Conservation (phyloP, 2,888 invertebrate species). For the Aquatica leii region DNA sequence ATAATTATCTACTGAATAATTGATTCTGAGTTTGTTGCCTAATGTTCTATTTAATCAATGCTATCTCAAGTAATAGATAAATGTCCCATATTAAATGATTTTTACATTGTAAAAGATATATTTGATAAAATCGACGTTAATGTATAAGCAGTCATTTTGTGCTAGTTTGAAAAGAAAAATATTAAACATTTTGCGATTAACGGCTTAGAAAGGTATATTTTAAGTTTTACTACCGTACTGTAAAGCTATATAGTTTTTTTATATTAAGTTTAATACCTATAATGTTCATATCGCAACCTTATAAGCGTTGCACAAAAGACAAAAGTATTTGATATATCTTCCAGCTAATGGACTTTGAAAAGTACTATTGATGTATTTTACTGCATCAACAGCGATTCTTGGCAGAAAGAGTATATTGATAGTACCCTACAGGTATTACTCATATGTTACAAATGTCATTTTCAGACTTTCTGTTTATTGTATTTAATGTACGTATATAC, state of each 20-base stretch:
- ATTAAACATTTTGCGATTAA: too few species aligned
- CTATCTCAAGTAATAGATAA: too few species aligned
- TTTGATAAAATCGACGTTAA: too few species aligned
- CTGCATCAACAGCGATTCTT: constrained; percentile 40
- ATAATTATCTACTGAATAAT: too few species aligned
- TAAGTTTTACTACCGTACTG: constrained; percentile 27
- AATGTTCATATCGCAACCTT: constrained; percentile 27
- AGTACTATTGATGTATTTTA: constrained; percentile 49
- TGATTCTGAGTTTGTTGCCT: too few species aligned
- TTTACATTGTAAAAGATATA: too few species aligned
- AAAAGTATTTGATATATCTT: constrained; percentile 37
- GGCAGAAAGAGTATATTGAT: constrained; percentile 23
- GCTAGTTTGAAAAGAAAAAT: too few species aligned
- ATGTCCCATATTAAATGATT: too few species aligned
- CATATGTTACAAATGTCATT: constrained; percentile 30
- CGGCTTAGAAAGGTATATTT: background rate
- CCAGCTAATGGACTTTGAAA: constrained; percentile 48
- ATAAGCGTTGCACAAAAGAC: constrained; percentile 25
- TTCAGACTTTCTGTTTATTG: constrained; percentile 11
- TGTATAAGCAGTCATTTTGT: too few species aligned
- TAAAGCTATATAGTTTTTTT: constrained; percentile 13
- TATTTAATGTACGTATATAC: constrained; percentile 8
- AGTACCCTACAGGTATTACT: constrained; percentile 26
- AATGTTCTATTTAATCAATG: too few species aligned
- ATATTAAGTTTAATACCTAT: constrained; percentile 28